Conservation (phyloP, 2,888 invertebrate genomes). For the Caenorhabditis sinica region DNA sequence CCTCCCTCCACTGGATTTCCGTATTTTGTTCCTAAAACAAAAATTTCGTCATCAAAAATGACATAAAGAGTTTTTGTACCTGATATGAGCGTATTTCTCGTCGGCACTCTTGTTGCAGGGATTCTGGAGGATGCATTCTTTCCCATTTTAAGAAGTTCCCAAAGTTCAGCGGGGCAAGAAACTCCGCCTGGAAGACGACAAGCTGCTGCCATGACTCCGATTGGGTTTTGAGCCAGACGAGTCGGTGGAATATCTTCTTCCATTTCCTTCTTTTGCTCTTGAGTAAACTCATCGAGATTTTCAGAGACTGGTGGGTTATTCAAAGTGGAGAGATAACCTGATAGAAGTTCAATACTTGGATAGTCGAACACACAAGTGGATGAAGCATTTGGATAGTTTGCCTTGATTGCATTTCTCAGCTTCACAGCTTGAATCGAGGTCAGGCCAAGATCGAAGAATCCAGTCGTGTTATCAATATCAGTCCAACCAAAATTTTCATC, state of each 20-base stretch:
- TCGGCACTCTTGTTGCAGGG: slow-evolving; percentile 76
- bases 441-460: slow-evolving; percentile 74
- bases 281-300: slow-evolving; percentile 3
- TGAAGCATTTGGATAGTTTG: slow-evolving; percentile 67
- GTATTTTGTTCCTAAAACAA: slow-evolving; percentile 64
- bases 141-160: slow-evolving; percentile 76
- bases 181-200: slow-evolving; percentile 80
- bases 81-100: slow-evolving; percentile 75
- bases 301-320: slow-evolving; percentile 30
- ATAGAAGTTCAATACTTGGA: slow-evolving; percentile 66
- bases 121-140: slow-evolving; percentile 73
- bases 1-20: slow-evolving; percentile 78
- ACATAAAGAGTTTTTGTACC: slow-evolving; percentile 40
- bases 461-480: slow-evolving; percentile 71
- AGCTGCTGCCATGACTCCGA: slow-evolving; percentile 69
- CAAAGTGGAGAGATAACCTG: slow-evolving; percentile 67
- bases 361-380: slow-evolving; percentile 72
- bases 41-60: background rate
- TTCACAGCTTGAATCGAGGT: slow-evolving; percentile 70
- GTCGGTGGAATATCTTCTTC: slow-evolving; percentile 52
- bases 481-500: slow-evolving; percentile 69
- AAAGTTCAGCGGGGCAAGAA: slow-evolving; percentile 73
- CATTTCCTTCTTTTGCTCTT: slow-evolving; percentile 17
- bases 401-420: slow-evolving; percentile 67
- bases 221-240: slow-evolving; percentile 48